Base-by-base conservation (phyloP, 2,888 invertebrate genomes). In the Hirtodrosophila histrioides region DNA sequence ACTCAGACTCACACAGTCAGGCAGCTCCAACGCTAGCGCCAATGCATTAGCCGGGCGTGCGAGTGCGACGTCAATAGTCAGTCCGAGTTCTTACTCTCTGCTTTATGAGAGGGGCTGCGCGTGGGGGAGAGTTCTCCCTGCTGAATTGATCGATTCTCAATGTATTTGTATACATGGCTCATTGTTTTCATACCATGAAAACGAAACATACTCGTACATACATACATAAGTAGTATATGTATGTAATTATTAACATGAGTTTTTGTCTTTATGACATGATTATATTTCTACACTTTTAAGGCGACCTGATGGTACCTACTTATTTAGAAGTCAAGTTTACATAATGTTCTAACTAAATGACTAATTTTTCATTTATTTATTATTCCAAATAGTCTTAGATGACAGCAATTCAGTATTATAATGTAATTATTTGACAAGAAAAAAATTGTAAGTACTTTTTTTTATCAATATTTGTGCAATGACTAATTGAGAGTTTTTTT, bases 61-160 rank as follows among this genome's bases (percentile, higher is more conserved):
- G 45, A 75, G 39, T 24, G 75, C 49, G 75, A 74, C 33, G 31
- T 55, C 74, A 55, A 60, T 70, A 74, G 58, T 46, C 49, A 33
- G 49, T 31, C 24, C 31, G 45, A 44, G 62, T 74, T 75, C 71
- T 69, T 66, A 70, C 62, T 41, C 67, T 62, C 40, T 33, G 36
- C 36, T 51, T n/a, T 8, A 1, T 31, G 27, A 56, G 56, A 53
- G 62, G 4, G 36, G 11, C n/a, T 51, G 51, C 9, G 45, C 7
- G 40, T 41, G 12, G 12, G 41, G 10, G 41, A 62, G 54, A 54
- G 53, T 43, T 40, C 46, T 53, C 43, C 53, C 36, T 31, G 55
- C 55, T 67, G 43, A 67, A 63, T 71, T 57, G 73, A 73, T 73
- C 73, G 37, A 40, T 48, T 66, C 70, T 73, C 73, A 41, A 17